Base-by-base conservation (phyloP, 2,888 invertebrate species). In the Polyommatus iphigenia region DNA sequence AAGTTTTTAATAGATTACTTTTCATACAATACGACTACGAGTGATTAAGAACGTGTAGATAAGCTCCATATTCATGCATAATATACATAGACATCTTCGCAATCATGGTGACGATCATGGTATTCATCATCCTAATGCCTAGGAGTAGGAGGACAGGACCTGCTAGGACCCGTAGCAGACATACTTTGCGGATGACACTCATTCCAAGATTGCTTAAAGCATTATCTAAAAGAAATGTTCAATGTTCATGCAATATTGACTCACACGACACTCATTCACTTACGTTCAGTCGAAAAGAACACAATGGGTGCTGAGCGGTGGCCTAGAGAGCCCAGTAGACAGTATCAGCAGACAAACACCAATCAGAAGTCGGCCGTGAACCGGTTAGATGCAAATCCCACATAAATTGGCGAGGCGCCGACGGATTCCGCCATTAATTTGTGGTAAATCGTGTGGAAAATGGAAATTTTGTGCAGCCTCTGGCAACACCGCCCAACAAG, bases 381-480 rank as follows among this genome's bases (percentile, higher is more conserved):
- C 84, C 85, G 85, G 89, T 88, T 89, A 89, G 87, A 90, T 90
- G 89, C 89, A 92, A 91, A 92, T 90, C 89, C 89, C 83, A 86
- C 88, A 92, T 91, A 93, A 92, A 92, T 91, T 90, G 90, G 87
- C 85, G 84, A 88, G 88, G 89, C 89, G 91, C 84, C 89, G 90
- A 91, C 90, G 90, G 88, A 90, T 93, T 90, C 85, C 86, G 85
- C 89, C 91, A 92, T 93, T 93, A 93, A 93, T 93, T 93, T 93
- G 92, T 86, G 90, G 91, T 87, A 92, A 93, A 93, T 93, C 92
- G 92, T 84, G 90, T 86, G 91, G 93, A 93, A 93, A 93, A 93
- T 93, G 91, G 92, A 92, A 93, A 93, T 92, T 93, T 92, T 92
- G 92, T 92, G 92, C 93, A 92, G 89, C 91, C 91, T 85, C 88